Percentiles rank a stretch among this genome's conserved stretches.
These are phyloP conservation scores for Poeciliopsis prolifica DNA, from an alignment of 2,113 vertebrate genomes.

Conservation along the genomic window DNA sequence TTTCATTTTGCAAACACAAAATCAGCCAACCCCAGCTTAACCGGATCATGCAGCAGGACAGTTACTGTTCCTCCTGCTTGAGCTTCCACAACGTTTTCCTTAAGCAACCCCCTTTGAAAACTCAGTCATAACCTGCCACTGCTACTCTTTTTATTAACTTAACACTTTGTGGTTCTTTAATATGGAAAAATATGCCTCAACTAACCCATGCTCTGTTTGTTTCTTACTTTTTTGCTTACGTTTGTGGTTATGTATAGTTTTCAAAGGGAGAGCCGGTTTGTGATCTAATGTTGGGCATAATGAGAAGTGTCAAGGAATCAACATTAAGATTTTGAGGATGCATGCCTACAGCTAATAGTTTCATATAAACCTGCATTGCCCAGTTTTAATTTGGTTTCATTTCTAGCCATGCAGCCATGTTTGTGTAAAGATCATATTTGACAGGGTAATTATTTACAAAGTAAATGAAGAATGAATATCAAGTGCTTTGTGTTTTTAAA, in stretches of 20 bases:
- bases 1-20: conserved; percentile 58
- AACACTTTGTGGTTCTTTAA: conserved; percentile 49
- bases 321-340: conserved; percentile 34
- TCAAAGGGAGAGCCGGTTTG: conserved; percentile 78
- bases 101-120: conserved; percentile 74
- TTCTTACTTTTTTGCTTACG: conserved; percentile 23
- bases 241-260: conserved; percentile 72
- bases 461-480: background rate
- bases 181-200: conserved; percentile 51
- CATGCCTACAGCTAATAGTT: conserved; percentile 50
- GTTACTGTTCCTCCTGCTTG: conserved; percentile 69
- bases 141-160: conserved; percentile 44
- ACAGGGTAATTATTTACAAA: background rate
- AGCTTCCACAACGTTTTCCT: conserved; percentile 65
- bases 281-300: conserved; percentile 66
- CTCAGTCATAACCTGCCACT: conserved; percentile 68
- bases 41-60: conserved; percentile 51
- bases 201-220: conserved; percentile 37
- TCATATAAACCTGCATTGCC: conserved; percentile 34
- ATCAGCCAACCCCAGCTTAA: conserved; percentile 53
- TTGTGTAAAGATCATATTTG: conserved; percentile 7
- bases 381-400: background rate
- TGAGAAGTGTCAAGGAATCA: conserved; percentile 27
- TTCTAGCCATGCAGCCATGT: conserved; percentile 38
- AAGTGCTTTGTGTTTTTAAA: conserved; percentile 1